Conservation (phyloP, 2,797 vertebrate genomes). For the Vultur gryphus region DNA sequence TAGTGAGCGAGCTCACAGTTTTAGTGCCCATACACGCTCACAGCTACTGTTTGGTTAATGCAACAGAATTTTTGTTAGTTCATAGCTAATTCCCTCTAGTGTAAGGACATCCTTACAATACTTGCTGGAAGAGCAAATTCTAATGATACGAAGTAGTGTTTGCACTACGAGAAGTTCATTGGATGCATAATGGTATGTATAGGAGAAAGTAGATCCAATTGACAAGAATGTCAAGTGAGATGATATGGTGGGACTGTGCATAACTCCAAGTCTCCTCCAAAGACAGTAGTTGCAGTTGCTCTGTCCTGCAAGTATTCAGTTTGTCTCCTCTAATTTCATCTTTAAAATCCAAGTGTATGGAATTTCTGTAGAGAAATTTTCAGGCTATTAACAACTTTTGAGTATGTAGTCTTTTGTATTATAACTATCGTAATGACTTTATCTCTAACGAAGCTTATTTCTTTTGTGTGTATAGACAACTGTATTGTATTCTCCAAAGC, state of each 20-base stretch:
- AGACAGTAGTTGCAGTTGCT: neutral
- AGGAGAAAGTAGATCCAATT: neutral
- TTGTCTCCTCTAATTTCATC: neutral
- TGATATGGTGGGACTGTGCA: neutral
- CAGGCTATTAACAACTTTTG: neutral
- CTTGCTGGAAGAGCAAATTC: neutral
- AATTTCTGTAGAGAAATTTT: neutral
- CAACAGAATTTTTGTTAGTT: neutral
- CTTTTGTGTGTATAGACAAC: neutral
- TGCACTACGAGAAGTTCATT: neutral
- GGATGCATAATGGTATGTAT: neutral
- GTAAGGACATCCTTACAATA: neutral
- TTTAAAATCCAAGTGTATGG: neutral
- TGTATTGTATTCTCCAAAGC: neutral
- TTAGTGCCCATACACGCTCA: neutral
- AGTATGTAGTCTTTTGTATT: neutral
- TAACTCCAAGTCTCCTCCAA: neutral
- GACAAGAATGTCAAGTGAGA: neutral
- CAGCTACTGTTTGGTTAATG: neutral
- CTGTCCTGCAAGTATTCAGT: neutral
- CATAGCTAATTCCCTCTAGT: neutral
- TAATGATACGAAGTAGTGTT: neutral
- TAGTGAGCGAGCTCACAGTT: neutral
- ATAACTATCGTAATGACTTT: neutral
- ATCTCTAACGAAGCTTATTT: neutral